Percentiles rank a stretch among this genome's conserved stretches.
Conservation (phyloP, 2,113 vertebrate genomes). For the Electrona antarctica region DNA sequence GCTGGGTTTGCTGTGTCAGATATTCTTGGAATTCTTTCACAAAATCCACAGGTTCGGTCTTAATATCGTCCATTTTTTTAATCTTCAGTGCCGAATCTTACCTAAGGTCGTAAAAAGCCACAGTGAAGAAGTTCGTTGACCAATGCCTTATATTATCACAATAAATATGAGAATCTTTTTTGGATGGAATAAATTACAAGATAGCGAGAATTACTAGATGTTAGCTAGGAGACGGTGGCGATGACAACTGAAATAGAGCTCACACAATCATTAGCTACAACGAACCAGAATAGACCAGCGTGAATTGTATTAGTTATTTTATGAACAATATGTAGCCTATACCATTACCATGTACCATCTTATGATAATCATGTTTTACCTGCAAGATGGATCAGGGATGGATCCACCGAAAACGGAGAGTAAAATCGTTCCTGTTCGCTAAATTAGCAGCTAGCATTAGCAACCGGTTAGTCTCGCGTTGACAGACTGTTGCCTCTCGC, state of each 20-base stretch:
- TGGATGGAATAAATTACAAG: too few relatives aligned
- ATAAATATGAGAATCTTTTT: too few relatives aligned
- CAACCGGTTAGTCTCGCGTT: not conserved
- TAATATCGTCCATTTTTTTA: conserved; percentile 75
- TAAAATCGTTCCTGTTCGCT: not conserved
- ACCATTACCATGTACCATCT: too few relatives aligned
- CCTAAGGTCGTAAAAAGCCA: not conserved
- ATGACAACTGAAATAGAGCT: not conserved
- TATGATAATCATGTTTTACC: not conserved
- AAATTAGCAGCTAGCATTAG: not conserved
- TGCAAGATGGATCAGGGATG: too few relatives aligned
- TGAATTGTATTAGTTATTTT: not conserved
- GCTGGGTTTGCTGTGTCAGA: conserved; percentile 96
- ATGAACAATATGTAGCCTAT: not conserved
- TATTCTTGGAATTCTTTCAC: conserved; percentile 99
- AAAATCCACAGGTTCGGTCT: conserved; percentile 95
- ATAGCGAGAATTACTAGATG: too few relatives aligned
- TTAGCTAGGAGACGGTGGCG: too few relatives aligned
- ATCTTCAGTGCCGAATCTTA: not conserved
- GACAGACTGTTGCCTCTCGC: too few relatives aligned
- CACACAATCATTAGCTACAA: not conserved
- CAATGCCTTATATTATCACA: too few relatives aligned
- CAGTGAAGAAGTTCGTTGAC: too few relatives aligned
- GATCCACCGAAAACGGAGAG: too few relatives aligned
- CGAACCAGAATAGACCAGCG: not conserved